These are phyloP conservation scores for Stenichneumon culpator DNA, from an alignment of 2,888 invertebrate species.

Conservation along the genomic window DNA sequence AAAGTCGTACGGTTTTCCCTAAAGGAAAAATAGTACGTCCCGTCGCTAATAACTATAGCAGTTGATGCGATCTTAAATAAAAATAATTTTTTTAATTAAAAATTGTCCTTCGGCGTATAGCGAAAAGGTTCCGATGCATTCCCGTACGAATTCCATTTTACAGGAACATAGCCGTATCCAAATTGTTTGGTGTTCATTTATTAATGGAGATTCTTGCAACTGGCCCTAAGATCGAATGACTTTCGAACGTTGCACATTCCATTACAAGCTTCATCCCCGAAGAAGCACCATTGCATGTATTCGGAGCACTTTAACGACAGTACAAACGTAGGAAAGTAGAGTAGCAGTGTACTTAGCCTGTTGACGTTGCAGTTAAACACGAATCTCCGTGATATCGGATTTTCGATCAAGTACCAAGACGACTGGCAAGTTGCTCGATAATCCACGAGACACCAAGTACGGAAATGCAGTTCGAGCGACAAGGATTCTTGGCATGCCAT, in stretches of 20 bases:
- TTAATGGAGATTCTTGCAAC: too few species aligned
- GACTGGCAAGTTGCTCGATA: not conserved
- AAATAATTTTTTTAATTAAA: too few species aligned
- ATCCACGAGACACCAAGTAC: not conserved
- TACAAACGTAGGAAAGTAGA: not conserved
- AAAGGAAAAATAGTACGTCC: not conserved
- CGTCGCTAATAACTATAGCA: not conserved
- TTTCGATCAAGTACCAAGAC: slow-evolving; percentile 6
- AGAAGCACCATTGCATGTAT: not conserved
- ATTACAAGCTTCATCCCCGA: too few species aligned
- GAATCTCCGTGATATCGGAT: not conserved
- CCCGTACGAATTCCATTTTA: not conserved
- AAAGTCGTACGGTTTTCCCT: not conserved
- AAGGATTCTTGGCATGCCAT: slow-evolving; percentile 25
- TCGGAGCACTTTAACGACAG: not conserved
- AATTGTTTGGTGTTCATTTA: not conserved
- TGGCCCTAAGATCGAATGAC: too few species aligned
- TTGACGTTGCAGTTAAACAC: not conserved
- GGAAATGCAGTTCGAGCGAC: slow-evolving; percentile 1
- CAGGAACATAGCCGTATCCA: not conserved
- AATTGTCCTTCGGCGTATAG: not conserved
- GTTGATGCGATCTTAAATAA: not conserved
- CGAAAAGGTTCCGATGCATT: not conserved
- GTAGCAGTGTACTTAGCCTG: not conserved
- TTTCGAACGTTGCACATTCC: too few species aligned